phyloP scores from a whole-genome alignment of 2,888 invertebrate genomes.

The Ichneumoninae sp. region DNA sequence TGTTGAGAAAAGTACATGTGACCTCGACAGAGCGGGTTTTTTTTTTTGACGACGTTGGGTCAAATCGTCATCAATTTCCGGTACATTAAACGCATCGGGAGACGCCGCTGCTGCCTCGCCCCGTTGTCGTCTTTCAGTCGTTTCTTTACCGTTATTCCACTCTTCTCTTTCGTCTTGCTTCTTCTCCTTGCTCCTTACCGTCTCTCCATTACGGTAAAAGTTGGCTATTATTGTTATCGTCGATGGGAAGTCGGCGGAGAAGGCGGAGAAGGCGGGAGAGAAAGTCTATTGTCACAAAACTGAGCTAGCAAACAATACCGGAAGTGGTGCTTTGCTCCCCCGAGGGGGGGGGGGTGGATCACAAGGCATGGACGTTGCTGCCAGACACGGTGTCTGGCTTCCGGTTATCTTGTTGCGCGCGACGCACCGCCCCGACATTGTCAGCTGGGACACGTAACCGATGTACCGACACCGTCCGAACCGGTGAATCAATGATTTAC shows the following conservation, averaged over 20 bases:
- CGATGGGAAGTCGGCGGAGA: conserved; percentile 19
- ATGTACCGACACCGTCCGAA: background rate
- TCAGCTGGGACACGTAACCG: conserved; percentile 56
- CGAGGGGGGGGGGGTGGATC: conserved; percentile 62
- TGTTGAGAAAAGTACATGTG: conserved; percentile 47
- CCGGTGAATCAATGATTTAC: conserved; percentile 41
- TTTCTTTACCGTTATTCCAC: conserved; percentile 43
- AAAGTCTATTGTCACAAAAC: conserved; percentile 57
- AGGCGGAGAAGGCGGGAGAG: conserved; percentile 3
- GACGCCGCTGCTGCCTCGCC: conserved; percentile 59
- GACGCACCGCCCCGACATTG: conserved; percentile 49
- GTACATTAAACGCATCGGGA: conserved; percentile 71
- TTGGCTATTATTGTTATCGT: conserved; percentile 56
- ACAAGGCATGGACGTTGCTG: conserved; percentile 61
- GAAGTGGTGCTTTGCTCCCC: conserved; percentile 66
- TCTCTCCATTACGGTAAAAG: conserved; percentile 42
- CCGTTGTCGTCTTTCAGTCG: conserved; percentile 49
- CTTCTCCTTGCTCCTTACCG: conserved; percentile 1
- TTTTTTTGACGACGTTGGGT: conserved; percentile 51
- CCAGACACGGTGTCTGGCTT: conserved; percentile 63
- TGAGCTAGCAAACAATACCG: conserved; percentile 62
- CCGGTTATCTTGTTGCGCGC: conserved; percentile 60
- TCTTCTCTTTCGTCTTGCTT: conserved; percentile 18
- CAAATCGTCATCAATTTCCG: conserved; percentile 75
- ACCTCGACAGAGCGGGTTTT: conserved; percentile 36